Evolutionary conservation across 2,888 invertebrate species (phyloP), one percentile per base, ranked within the genome.

Genomic region (Cryptus armator): DNA sequence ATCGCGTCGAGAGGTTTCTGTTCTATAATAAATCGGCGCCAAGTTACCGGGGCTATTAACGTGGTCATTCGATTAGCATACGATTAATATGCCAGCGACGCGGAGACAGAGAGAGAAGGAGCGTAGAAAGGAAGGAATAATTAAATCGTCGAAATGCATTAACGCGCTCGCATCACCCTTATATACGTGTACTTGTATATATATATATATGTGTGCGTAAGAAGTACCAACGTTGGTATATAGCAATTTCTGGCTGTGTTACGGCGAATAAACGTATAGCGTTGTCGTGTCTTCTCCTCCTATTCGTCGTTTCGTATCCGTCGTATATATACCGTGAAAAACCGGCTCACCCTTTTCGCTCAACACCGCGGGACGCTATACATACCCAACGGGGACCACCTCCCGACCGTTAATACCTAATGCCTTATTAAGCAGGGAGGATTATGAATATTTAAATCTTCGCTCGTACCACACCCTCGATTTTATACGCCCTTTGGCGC

Each of bases 51-150:
- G 75, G 87, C 86, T 87, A 89, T 89, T 89, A 89, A 88, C 86
- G 85, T 86, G 67, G 86, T 78, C 86, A 87, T 86, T 88, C 86
- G 89, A 91, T 91, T 90, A 90, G 88, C 90, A 91, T 90, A 90
- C 88, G 90, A 90, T 92, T 90, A 90, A 92, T 90, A 90, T 90
- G 89, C 90, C 87, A 86, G 78, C 83, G 84, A 80, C 88, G 85
- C 68, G 14, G 24, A 59, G 79, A 79, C 81, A 82, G 76, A 83
- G 72, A 59, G 80, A 79, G 78, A 85, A 53, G 68, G 83, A 85
- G 81, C 77, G 83, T 62, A 70, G 77, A 84, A 86, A 86, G 86
- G 84, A 88, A 82, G 72, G 88, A 89, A 91, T 90, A 91, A 91
- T 91, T 91, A 90, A 91, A 91, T 90, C 86, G 88, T 86, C 86